A percentile compares a stretch with the other conserved stretches of the same genome.
These are phyloP conservation scores for Thaumetopoea pityocampa DNA, from an alignment of 1,140 invertebrate genomes.

Conservation along the genomic window DNA sequence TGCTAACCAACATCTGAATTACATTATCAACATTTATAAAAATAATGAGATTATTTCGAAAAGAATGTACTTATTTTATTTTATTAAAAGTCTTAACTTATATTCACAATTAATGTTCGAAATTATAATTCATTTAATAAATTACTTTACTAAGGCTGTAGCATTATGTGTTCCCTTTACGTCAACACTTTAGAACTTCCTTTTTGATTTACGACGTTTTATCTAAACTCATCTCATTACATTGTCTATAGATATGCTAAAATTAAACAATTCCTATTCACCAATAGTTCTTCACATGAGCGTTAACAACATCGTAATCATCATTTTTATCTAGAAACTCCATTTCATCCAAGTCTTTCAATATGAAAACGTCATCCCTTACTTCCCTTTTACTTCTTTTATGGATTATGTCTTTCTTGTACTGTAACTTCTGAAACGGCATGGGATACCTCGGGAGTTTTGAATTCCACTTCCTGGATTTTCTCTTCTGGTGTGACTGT, in stretches of 20 bases:
- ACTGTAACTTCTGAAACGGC: conserved; percentile 49
- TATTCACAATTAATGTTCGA: too few relatives aligned
- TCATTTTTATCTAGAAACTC: conserved; percentile 43
- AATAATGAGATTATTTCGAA: too few relatives aligned
- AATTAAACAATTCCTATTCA: conserved; percentile 14
- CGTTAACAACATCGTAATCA: conserved; percentile 41
- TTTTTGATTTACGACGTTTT: conserved; percentile 5
- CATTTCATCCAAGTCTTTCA: conserved; percentile 58
- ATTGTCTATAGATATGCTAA: neutral
- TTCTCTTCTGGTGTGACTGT: conserved; percentile 34
- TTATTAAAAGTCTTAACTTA: too few relatives aligned
- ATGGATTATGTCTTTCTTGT: conserved; percentile 20
- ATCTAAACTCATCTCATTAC: neutral
- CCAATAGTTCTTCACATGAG: conserved; percentile 53
- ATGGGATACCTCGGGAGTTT: conserved; percentile 45
- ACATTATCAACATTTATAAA: too few relatives aligned
- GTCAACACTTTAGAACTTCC: too few relatives aligned
- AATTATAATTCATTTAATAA: too few relatives aligned
- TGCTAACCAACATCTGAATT: too few relatives aligned
- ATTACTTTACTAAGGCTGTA: too few relatives aligned
- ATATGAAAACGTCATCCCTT: conserved; percentile 35
- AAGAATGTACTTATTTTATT: too few relatives aligned
- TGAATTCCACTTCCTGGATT: conserved; percentile 30
- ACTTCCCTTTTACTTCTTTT: conserved; percentile 38
- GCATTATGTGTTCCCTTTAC: too few relatives aligned